Evolutionary conservation across 2,113 vertebrate species (phyloP).

Genomic region (Odobenus rosmarus): DNA sequence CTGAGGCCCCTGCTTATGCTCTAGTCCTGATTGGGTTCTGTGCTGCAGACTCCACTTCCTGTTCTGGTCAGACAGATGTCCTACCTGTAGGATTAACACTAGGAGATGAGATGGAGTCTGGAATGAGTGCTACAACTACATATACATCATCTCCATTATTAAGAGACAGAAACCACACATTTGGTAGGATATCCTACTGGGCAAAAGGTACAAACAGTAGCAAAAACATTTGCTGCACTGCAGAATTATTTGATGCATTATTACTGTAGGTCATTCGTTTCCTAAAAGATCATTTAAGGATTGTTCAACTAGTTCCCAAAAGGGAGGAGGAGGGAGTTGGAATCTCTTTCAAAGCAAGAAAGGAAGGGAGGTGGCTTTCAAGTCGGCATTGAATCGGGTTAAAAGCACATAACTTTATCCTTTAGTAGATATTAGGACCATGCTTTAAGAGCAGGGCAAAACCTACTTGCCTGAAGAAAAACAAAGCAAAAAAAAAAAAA

Average conservation of each 20-base stretch:
- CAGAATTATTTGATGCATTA: constrained; percentile 77
- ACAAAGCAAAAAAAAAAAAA: neutral
- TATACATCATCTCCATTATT: neutral
- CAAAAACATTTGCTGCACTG: constrained; percentile 71
- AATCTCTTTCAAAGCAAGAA: constrained; percentile 82
- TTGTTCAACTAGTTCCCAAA: constrained; percentile 82
- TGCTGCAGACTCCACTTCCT: neutral
- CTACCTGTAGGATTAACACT: neutral
- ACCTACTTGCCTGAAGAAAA: constrained; percentile 40
- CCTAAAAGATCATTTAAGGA: constrained; percentile 83
- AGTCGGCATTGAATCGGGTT: constrained; percentile 81
- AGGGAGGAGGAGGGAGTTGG: constrained; percentile 72
- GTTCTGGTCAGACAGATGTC: neutral
- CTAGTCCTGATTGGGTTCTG: neutral
- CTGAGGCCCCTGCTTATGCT: neutral
- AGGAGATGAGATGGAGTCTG: neutral
- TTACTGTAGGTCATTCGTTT: constrained; percentile 74
- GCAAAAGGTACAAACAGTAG: constrained; percentile 71
- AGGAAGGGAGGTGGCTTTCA: constrained; percentile 83
- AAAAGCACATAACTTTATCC: constrained; percentile 81
- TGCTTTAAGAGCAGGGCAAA: constrained; percentile 66
- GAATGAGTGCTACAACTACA: neutral
- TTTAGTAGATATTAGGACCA: constrained; percentile 75
- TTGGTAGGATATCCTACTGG: neutral
- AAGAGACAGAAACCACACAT: neutral